A percentile compares a stretch with the other conserved stretches of the same genome.
phyloP scores from a whole-genome alignment of 2,113 vertebrate genomes.

The Tyto alba region DNA sequence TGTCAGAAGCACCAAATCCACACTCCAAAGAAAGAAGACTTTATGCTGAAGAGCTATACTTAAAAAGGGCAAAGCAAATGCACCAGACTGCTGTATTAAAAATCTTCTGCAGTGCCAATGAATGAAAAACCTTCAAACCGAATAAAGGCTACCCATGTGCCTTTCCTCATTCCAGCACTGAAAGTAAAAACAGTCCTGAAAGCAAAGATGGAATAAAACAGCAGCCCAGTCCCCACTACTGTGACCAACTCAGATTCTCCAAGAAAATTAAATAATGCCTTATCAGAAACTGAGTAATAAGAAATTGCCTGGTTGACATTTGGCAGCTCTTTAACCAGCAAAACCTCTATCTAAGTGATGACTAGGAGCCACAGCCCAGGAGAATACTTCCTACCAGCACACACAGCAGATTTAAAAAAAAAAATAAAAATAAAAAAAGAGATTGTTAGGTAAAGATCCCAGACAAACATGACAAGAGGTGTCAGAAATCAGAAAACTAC shows the following conservation, averaged over 20 bases:
- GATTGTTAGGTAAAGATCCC: neutral
- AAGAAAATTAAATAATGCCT: neutral
- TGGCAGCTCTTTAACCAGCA: neutral
- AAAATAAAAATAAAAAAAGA: neutral
- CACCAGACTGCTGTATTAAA: neutral
- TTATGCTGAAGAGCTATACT: neutral
- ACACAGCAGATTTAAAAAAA: neutral
- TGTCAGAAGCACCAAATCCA: neutral
- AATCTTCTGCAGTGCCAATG: rapidly evolving
- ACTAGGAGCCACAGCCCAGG: neutral
- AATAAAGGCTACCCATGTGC: neutral
- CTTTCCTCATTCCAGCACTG: neutral
- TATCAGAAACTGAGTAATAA: neutral
- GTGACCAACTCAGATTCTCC: neutral
- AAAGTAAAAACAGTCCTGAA: neutral
- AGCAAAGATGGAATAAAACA: neutral
- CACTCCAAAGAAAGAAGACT: neutral
- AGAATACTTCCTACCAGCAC: neutral
- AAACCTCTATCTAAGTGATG: neutral
- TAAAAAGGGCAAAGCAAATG: neutral
- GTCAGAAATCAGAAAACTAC: neutral
- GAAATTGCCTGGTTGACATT: neutral
- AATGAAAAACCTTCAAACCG: neutral
- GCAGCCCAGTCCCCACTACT: neutral
- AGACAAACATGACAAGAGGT: neutral